phyloP scores from a whole-genome alignment of 1,140 invertebrate species.

The Adoxophyes honmai region DNA sequence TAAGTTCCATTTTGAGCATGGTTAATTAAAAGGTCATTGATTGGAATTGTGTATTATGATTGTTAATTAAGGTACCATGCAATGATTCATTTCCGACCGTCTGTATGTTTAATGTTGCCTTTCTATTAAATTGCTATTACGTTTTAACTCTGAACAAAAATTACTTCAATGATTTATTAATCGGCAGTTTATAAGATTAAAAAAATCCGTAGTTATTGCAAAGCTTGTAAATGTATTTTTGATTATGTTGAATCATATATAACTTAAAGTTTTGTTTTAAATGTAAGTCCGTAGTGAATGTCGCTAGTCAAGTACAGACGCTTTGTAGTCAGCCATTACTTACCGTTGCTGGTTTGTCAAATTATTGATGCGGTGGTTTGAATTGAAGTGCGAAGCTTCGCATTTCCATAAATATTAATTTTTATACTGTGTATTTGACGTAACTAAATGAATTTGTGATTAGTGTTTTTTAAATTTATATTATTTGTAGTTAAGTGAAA shows the following conservation, averaged over 20 bases:
- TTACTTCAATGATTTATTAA: no score
- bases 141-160: not conserved
- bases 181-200: no score
- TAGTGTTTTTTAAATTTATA: constrained; percentile 35
- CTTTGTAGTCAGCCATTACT: constrained; percentile 43
- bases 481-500: constrained; percentile 27
- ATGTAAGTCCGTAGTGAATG: constrained; percentile 48
- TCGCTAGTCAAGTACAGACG: constrained; percentile 57
- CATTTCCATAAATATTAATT: constrained; percentile 45
- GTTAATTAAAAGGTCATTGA: constrained; percentile 3
- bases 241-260: no score
- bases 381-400: constrained; percentile 67
- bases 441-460: constrained; percentile 42
- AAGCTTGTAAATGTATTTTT: no score
- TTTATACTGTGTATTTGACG: constrained; percentile 31
- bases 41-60: no score
- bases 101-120: constrained; percentile 34
- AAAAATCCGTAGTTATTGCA: no score
- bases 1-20: not conserved
- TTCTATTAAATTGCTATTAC: not conserved
- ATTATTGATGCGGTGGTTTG: constrained; percentile 77
- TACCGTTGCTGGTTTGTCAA: constrained; percentile 59
- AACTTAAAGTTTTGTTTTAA: not conserved
- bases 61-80: constrained; percentile 17
- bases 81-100: constrained; percentile 28